phyloP scores from a whole-genome alignment of 2,888 invertebrate species.

The Myopa testacea region DNA sequence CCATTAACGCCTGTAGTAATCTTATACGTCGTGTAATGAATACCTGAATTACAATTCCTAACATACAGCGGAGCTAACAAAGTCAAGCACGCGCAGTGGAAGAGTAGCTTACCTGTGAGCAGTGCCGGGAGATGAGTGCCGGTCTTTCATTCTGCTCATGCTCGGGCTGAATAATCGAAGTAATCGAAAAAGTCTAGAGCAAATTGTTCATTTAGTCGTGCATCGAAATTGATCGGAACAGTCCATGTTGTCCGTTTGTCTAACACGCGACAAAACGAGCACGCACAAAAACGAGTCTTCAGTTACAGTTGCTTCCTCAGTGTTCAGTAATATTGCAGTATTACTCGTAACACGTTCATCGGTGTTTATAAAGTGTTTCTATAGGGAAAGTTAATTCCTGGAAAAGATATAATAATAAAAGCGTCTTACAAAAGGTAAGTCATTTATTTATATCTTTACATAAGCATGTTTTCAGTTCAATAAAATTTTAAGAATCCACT shows the following conservation, averaged over 20 bases:
- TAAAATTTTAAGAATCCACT: too few relatives aligned
- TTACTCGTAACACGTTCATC: too few relatives aligned
- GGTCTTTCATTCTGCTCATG: background rate
- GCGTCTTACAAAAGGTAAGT: background rate
- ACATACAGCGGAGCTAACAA: too few relatives aligned
- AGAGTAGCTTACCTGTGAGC: background rate
- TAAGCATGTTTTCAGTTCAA: background rate
- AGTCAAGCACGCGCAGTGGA: too few relatives aligned
- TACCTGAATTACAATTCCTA: too few relatives aligned
- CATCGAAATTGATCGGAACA: slow-evolving; percentile 33
- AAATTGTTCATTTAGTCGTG: slow-evolving; percentile 32
- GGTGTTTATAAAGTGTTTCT: too few relatives aligned
- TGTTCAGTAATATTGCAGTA: too few relatives aligned
- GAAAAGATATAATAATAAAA: background rate
- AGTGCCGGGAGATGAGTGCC: background rate
- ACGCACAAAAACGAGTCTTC: background rate
- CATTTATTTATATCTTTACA: background rate
- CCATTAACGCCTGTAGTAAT: too few relatives aligned
- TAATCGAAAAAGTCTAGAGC: slow-evolving; percentile 27
- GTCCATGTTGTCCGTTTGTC: slow-evolving; percentile 26
- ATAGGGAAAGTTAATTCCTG: too few relatives aligned
- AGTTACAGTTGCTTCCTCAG: too few relatives aligned
- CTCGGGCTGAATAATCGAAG: slow-evolving; percentile 18
- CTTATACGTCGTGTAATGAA: too few relatives aligned
- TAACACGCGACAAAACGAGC: slow-evolving; percentile 19